Evolutionary conservation across 2,888 invertebrate genomes (phyloP), one percentile per base, ranked within the genome.

Genomic region (Pimpla rufipes): DNA sequence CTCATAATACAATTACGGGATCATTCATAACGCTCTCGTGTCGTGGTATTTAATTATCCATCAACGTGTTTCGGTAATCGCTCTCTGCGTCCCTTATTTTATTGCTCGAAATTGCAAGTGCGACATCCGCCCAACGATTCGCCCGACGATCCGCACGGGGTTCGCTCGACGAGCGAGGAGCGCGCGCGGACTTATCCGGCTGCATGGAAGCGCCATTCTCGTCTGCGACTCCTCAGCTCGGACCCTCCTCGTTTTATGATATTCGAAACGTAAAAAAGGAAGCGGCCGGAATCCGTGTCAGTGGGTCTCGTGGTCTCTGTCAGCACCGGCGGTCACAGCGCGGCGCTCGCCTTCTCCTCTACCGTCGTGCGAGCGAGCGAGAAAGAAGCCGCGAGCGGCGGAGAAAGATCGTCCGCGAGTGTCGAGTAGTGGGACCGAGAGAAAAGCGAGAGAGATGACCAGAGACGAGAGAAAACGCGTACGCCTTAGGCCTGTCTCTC

Each of bases 201-300:
- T 80, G 83, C 85, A 57, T 79, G 85, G 85, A 88, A 85, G 87
- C 75, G 84, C 79, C 86, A 88, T 84, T 84, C 88, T 86, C 90
- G 90, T 93, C 92, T 93, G 93, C 89, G 88, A 88, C 86, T 89
- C 85, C 87, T 83, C 85, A 85, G 87, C 86, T 83, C 86, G 85
- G 86, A 81, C 87, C 87, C 90, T 87, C 87, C 90, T 88, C 90
- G 89, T 93, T 93, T 93, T 93, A 93, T 93, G 93, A 92, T 92
- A 93, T 92, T 92, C 91, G 90, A 91, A 92, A 91, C 87, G 90
- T 92, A 93, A 93, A 92, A 93, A 93, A 93, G 92, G 92, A 91
- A 92, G 90, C 89, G 89, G 78, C 55, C 83, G 91, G 91, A 91
- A 93, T 93, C 86, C 88, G 89, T 90, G 93, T 91, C 90, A 93